A percentile compares a stretch with the other conserved stretches of the same genome.
Evolutionary conservation across 2,113 vertebrate genomes (phyloP).

Genomic region (Brachypteracias leptosomus): DNA sequence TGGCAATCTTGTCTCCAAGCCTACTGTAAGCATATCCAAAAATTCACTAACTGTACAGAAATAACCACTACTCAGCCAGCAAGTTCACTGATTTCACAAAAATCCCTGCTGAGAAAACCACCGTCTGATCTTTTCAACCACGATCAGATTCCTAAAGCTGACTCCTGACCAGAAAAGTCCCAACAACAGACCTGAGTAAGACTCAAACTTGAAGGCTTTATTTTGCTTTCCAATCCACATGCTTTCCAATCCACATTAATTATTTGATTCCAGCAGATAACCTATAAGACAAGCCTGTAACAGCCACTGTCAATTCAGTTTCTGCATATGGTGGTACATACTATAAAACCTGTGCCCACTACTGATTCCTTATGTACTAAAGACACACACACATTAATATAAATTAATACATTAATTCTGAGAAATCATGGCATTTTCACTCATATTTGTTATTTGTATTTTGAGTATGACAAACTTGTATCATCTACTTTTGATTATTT

Average conservation of each 20-base stretch:
- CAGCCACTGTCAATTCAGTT: background rate
- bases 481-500: background rate
- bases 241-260: background rate
- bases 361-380: background rate
- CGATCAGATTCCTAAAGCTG: slow-evolving; percentile 19
- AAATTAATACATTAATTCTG: background rate
- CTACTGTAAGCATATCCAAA: background rate
- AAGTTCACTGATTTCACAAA: background rate
- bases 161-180: slow-evolving; percentile 29
- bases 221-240: background rate
- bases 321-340: background rate
- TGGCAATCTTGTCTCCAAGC: background rate
- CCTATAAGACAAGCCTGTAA: background rate
- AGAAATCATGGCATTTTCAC: background rate
- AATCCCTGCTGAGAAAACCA: slow-evolving; percentile 29
- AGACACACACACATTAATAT: background rate
- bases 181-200: background rate
- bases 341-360: background rate
- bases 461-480: background rate
- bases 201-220: background rate
- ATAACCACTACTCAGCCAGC: background rate
- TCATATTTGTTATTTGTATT: background rate
- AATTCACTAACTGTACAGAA: background rate
- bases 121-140: slow-evolving; percentile 11
- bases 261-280: background rate